Base-by-base conservation (phyloP, 2,797 vertebrate genomes). In the Chelon auratus region DNA sequence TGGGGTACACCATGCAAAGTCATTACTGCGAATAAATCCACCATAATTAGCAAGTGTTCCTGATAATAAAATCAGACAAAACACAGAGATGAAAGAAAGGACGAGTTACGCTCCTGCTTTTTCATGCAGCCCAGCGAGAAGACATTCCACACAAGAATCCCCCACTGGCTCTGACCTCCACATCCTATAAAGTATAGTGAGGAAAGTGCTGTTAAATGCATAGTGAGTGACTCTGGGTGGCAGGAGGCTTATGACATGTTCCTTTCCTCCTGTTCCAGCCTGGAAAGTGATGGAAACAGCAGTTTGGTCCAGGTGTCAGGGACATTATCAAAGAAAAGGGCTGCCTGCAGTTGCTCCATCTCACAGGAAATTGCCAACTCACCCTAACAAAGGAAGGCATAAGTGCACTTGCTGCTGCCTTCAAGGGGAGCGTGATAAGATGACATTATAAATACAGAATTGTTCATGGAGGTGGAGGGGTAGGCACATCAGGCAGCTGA, bases 381-480 rank as follows among this genome's bases (percentile, higher is more conserved):
- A 95, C 96, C 96, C 96, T 97, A 97, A 99, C 96, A 98, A 98
- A 97, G 95, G 95, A 95, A 97, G 95, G 95, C 95, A 96, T 96
- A 96, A 97, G 95, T 95, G 96, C 95, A 96, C 95, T 95, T 95
- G 95, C 96, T 95, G 95, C 89, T 81, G 93, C 95, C 95, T 95
- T 95, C 91, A 94, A 96, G 95, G 95, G 93, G 92, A 93, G 94
- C 92, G 94, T 96, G 96, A 97, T 97, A 97, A 97, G 95, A 96
- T 97, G 96, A 97, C 93, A 94, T 94, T 96, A 97, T 96, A 96
- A 97, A 97, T 95, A 93, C 87, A 90, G 90, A 92, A 93, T 92
- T 93, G 91, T 79, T 92, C 90, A 84, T 84, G 92, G 91, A 89
- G 93, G 89, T 89, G 92, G 93, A 89, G 88, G 91, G 84, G 84